Base-by-base conservation (phyloP, 2,113 vertebrate genomes). In the Ranitomeya variabilis region DNA sequence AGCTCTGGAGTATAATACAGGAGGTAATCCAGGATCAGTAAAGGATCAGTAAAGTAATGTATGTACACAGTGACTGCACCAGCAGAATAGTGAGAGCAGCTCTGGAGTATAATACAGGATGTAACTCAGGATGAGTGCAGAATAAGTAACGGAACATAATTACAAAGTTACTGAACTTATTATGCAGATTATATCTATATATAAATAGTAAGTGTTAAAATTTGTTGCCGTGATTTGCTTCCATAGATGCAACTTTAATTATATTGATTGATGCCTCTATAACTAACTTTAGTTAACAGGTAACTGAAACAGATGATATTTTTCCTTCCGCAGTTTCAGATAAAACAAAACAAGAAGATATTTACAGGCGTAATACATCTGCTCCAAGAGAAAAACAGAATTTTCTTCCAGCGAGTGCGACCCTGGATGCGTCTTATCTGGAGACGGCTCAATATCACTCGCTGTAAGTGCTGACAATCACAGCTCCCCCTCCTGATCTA, bases 341-440 rank as follows among this genome's bases (percentile, higher is more conserved):
- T 51, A 5, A 52, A 76, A 21, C 31, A 45, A 74, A 73, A 45
- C 37, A 74, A 18, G 71, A 73, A 37, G 71, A 37, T 45, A 14
- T 73, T 73, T 73, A 19, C 73, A 76, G 16, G 37, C 67, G 11
- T 10, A 3, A 18, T 76, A 76, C 73, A 76, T 76, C 73, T 76
- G 73, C 52, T 76, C 73, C 52, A 8, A 9, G 45, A 76, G 52
- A 45, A 76, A 76, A 76, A 76, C 37, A 51, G 73, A 19, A 76
- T 76, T 52, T 76, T 74, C 71, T 74, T 6, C 31, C 71, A 11
- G 73, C 9, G 37, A 76, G 73, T 52, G 45, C 18, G 73, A 76
- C 73, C 73, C 73, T 52, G 73, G 55, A n/a, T 80, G 11, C 55
- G 10, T 81, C 55, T 81, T 80, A 80, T 81, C 23, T 62, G 26